Percentiles rank a stretch among this genome's conserved stretches.
Evolutionary conservation across 2,797 vertebrate genomes (phyloP).

Genomic region (Oryzias dopingdopingensis): DNA sequence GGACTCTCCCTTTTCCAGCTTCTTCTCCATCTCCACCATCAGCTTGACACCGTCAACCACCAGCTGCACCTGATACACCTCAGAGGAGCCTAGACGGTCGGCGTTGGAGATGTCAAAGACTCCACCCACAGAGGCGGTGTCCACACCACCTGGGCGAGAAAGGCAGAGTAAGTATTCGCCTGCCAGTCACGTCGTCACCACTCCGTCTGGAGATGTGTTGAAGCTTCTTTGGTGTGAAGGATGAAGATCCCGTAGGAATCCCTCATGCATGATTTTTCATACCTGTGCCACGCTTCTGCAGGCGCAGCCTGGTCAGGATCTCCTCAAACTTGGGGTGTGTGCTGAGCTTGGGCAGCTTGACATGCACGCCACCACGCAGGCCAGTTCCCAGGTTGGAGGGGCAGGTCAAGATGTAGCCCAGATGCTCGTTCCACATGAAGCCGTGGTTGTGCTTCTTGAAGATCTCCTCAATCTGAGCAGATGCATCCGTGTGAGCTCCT

Average conservation of each 20-base stretch:
- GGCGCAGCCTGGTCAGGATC: slow-evolving; percentile 88
- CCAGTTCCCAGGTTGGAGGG: slow-evolving; percentile 97
- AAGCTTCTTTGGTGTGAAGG: too few species aligned
- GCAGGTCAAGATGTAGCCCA: slow-evolving; percentile 96
- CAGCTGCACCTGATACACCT: slow-evolving; percentile 93
- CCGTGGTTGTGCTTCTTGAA: slow-evolving; percentile 90
- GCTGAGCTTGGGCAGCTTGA: slow-evolving; percentile 92
- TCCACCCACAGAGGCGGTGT: slow-evolving; percentile 91
- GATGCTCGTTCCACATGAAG: slow-evolving; percentile 97
- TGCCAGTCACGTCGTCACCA: not conserved
- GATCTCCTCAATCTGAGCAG: slow-evolving; percentile 86
- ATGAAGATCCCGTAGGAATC: too few species aligned
- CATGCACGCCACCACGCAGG: slow-evolving; percentile 91
- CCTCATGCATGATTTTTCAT: not conserved
- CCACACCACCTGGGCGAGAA: slow-evolving; percentile 84
- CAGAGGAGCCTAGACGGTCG: slow-evolving; percentile 92
- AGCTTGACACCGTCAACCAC: slow-evolving; percentile 97
- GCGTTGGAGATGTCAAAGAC: slow-evolving; percentile 96
- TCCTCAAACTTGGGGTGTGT: slow-evolving; percentile 92
- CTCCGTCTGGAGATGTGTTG: too few species aligned
- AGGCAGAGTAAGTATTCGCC: not conserved
- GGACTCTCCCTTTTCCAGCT: slow-evolving; percentile 90
- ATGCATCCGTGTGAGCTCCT: not conserved
- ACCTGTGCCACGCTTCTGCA: slow-evolving; percentile 98
- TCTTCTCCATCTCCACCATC: slow-evolving; percentile 98